Conservation (phyloP, 1,140 invertebrate genomes). For the Sinella curviseta region DNA sequence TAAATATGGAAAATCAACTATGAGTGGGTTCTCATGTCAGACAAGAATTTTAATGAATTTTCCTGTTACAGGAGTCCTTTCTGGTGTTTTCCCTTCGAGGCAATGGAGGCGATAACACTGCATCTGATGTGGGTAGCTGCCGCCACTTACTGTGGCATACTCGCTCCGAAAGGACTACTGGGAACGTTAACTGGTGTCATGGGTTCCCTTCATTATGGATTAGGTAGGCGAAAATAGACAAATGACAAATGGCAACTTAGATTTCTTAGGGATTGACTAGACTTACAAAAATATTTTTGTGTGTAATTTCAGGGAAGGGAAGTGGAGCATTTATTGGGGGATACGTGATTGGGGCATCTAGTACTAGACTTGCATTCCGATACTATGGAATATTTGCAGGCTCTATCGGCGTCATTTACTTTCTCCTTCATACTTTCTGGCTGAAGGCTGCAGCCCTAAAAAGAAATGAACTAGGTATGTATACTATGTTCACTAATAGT, state of each 20-base stretch:
- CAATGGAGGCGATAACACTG: slow-evolving; percentile 79
- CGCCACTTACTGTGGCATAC: slow-evolving; percentile 76
- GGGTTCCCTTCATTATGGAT: slow-evolving; percentile 78
- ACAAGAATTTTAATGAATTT: neutral
- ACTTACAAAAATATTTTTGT: too few relatives aligned
- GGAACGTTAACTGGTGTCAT: slow-evolving; percentile 79
- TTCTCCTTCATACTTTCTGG: slow-evolving; percentile 73
- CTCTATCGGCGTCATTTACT: slow-evolving; percentile 65
- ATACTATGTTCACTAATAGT: too few relatives aligned
- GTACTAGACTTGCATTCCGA: slow-evolving; percentile 71
- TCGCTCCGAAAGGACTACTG: slow-evolving; percentile 75
- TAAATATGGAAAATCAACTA: too few relatives aligned
- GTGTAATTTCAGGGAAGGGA: slow-evolving; percentile 66
- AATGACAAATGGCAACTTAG: too few relatives aligned
- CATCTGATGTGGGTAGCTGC: slow-evolving; percentile 85
- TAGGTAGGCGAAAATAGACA: slow-evolving; percentile 64
- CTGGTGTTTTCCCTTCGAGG: slow-evolving; percentile 83
- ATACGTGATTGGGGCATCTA: slow-evolving; percentile 70
- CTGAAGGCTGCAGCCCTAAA: slow-evolving; percentile 58
- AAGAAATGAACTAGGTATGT: slow-evolving; percentile 23
- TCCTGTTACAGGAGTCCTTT: slow-evolving; percentile 69
- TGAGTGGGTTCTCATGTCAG: too few relatives aligned
- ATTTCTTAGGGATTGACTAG: too few relatives aligned
- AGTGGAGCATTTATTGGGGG: slow-evolving; percentile 78
- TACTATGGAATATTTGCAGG: slow-evolving; percentile 72